phyloP scores from a whole-genome alignment of 2,888 invertebrate genomes.

The Athalia circularis region DNA sequence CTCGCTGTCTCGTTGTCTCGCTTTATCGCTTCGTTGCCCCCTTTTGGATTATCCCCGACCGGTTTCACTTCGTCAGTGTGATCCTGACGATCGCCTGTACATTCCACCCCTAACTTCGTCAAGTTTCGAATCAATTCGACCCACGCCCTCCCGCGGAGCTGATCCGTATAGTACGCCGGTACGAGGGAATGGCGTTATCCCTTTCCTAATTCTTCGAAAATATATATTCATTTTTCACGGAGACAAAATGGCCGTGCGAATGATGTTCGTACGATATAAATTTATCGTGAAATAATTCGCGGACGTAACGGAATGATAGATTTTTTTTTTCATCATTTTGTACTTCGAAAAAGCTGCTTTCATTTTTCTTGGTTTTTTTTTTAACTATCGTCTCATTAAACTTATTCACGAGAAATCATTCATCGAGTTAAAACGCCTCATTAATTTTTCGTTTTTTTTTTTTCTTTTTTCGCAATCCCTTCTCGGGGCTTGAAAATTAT shows the following conservation, averaged over 20 bases:
- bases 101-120: constrained; percentile 55
- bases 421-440: neutral
- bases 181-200: too few relatives aligned
- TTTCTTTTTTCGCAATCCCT: too few relatives aligned
- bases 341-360: too few relatives aligned
- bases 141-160: constrained; percentile 1
- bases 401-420: too few relatives aligned
- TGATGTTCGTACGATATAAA: too few relatives aligned
- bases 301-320: too few relatives aligned
- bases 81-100: neutral
- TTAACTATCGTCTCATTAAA: too few relatives aligned
- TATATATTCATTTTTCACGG: neutral
- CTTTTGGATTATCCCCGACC: constrained; percentile 62
- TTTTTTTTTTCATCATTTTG: too few relatives aligned
- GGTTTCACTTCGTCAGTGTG: constrained; percentile 52
- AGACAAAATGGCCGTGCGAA: too few relatives aligned
- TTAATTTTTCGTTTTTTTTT: neutral
- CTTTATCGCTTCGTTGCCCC: constrained; percentile 37
- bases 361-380: too few relatives aligned
- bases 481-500: neutral
- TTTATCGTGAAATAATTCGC: too few relatives aligned
- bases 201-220: neutral
- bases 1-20: constrained; percentile 47
- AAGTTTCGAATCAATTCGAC: constrained; percentile 55
- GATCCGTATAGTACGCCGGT: too few relatives aligned